A percentile compares a stretch with the other conserved stretches of the same genome.
These are phyloP conservation scores for Manis pentadactyla DNA, from an alignment of 2,797 vertebrate genomes.

Conservation along the genomic window DNA sequence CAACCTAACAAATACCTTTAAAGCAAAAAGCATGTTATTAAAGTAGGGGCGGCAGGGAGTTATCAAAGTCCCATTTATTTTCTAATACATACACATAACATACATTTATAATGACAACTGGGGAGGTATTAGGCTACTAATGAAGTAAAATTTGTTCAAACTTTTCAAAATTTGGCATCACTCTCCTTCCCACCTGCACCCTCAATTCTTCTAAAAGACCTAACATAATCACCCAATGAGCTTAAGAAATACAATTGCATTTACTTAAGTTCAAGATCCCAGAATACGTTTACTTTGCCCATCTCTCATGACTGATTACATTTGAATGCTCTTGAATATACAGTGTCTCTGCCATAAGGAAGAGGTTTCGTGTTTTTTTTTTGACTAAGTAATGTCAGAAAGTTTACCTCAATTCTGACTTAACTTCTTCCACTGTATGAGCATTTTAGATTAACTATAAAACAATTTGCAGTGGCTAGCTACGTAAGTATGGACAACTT, in stretches of 20 bases:
- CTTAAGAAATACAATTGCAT: background rate
- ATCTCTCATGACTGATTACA: accelerated
- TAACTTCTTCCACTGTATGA: background rate
- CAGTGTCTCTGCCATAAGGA: background rate
- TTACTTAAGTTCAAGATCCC: background rate
- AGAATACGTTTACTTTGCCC: background rate
- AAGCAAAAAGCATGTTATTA: background rate
- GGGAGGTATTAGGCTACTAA: background rate
- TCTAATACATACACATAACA: background rate
- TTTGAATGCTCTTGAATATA: accelerated
- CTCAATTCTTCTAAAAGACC: background rate
- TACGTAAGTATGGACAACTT: background rate
- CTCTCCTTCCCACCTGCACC: background rate
- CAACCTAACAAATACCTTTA: conserved; percentile 10
- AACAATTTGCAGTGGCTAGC: background rate
- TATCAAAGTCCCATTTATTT: background rate
- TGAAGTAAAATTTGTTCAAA: background rate
- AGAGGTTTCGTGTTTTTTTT: accelerated
- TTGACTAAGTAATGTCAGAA: accelerated
- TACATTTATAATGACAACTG: background rate
- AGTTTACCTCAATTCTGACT: background rate
- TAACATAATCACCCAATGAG: background rate
- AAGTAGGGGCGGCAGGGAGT: background rate
- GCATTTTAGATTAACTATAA: background rate
- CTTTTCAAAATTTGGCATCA: background rate